phyloP scores from a whole-genome alignment of 2,113 vertebrate species.

The Oncorhynchus kisutch region DNA sequence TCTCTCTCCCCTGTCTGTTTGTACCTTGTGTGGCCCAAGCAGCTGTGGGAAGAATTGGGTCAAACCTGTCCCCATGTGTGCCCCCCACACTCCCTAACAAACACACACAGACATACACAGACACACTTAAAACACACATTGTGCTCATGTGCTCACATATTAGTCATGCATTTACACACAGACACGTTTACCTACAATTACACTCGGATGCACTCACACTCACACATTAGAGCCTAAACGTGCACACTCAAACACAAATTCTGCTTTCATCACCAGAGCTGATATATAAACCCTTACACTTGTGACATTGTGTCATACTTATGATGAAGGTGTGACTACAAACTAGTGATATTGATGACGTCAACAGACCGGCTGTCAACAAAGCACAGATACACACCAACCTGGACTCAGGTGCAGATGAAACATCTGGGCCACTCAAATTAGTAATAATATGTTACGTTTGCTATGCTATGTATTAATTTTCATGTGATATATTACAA shows the following conservation, averaged over 20 bases:
- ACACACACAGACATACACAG: constrained; percentile 11
- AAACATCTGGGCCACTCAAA: too few species aligned
- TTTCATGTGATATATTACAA: too few species aligned
- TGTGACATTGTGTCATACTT: constrained; percentile 4
- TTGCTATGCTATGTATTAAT: too few species aligned
- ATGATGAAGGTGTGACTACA: neutral
- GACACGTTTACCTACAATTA: neutral
- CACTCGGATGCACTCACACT: neutral
- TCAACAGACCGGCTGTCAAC: neutral
- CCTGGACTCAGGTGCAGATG: neutral
- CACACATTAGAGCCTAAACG: neutral
- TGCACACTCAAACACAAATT: neutral
- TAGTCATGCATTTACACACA: neutral
- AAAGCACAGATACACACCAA: neutral
- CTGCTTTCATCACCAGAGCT: neutral
- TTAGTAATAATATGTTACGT: too few species aligned
- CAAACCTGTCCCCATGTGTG: constrained; percentile 39
- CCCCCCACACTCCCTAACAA: constrained; percentile 5
- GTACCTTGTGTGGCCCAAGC: constrained; percentile 15
- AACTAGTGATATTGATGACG: neutral
- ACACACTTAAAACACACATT: constrained; percentile 10
- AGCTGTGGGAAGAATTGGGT: constrained; percentile 38
- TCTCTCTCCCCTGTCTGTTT: constrained; percentile 7
- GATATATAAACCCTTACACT: neutral
- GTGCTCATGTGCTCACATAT: neutral